These are phyloP conservation scores for Halcyon malimbica DNA, from an alignment of 2,113 vertebrate species.

Conservation along the genomic window DNA sequence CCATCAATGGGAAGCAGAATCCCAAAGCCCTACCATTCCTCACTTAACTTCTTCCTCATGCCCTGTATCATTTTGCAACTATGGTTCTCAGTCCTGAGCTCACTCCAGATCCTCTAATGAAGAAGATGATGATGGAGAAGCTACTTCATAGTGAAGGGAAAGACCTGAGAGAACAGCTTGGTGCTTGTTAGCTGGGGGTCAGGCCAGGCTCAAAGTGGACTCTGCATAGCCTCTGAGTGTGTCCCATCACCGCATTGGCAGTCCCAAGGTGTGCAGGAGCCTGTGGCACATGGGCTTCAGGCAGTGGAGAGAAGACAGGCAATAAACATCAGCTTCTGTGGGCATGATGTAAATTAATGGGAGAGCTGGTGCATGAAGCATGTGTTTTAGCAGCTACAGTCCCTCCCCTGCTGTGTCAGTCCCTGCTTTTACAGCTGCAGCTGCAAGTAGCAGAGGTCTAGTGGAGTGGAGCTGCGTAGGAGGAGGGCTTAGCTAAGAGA, in stretches of 20 bases:
- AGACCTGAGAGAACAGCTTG: background rate
- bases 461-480: background rate
- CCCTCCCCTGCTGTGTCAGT: background rate
- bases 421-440: conserved; percentile 26
- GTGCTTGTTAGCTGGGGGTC: background rate
- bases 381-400: background rate
- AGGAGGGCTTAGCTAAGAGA: background rate
- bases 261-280: background rate
- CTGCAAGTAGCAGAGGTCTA: background rate
- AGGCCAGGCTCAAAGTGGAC: background rate
- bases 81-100: background rate
- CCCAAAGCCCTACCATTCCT: background rate
- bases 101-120: background rate
- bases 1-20: background rate
- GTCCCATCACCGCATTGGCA: background rate
- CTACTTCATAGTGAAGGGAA: background rate
- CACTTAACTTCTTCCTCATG: background rate
- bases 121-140: background rate
- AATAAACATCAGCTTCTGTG: background rate
- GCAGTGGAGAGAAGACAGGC: background rate
- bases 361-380: background rate
- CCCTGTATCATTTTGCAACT: background rate
- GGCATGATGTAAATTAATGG: background rate
- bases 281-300: background rate
- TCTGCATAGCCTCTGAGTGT: background rate